Base-by-base conservation (phyloP, 2,888 invertebrate genomes). In the Andrena hattorfiana region DNA sequence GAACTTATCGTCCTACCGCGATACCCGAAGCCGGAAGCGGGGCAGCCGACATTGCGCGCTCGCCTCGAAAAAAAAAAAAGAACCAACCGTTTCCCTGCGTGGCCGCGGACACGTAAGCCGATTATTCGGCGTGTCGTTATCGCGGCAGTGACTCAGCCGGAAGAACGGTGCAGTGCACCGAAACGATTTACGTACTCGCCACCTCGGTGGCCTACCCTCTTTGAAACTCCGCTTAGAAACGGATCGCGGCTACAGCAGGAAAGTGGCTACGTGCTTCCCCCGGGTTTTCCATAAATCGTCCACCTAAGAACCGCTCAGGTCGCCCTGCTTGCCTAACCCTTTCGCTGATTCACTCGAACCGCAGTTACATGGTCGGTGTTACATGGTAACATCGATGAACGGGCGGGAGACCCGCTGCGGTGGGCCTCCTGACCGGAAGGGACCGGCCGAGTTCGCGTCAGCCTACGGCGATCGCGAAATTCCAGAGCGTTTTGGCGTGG, bases 91-190 rank as follows among this genome's bases (percentile, higher is more conserved):
- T 51, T 71, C 62, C 42, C 67, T 71, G 77, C 77, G 69, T 72
- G 81, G n/a, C 72, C 32, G 2, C 0, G 74, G 64, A 84, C 88
- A 87, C 88, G 88, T 86, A 84, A 83, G 79, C 81, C 68, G 54
- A 77, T 81, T 81, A 77, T 73, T 81, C 76, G 68, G 20, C 13
- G 13, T n/a, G 62, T 20, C 64, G 77, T 80, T 88, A 88, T 86
- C 88, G 69, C 56, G 51, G 3, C 66, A 42, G 49, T 88, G 88
- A 88, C 72, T 88, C 84, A 86, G 68, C 80, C 71, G 83, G 84
- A 86, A 80, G 83, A 77, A 71, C 80, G 54, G 48, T 32, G 68
- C 48, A 30, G 13, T n/a, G 54, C 72, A 64, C 66, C 73, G 35
- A 32, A 32, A 64, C 74, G 67, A 54, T 74, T n/a, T 0, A 28